Conservation (phyloP, 2,113 vertebrate genomes). For the Mus pahari region DNA sequence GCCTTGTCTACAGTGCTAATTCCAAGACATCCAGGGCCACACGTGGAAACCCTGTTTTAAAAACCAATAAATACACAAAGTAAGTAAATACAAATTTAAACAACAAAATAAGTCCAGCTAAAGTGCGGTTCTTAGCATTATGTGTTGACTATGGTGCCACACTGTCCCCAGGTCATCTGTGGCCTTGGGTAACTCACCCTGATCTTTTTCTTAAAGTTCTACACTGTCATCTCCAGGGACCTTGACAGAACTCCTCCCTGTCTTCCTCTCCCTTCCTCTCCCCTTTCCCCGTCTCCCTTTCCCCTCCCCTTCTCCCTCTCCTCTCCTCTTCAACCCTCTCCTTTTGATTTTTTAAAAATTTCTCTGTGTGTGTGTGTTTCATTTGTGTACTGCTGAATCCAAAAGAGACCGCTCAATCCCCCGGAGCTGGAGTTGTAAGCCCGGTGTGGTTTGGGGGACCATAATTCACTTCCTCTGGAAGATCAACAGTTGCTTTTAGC, state of each 20-base stretch:
- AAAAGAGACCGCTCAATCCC: not conserved
- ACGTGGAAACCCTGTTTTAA: not conserved
- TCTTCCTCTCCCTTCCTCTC: not conserved
- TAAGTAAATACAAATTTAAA: not conserved
- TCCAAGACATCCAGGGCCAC: not conserved
- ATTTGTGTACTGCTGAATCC: too few species aligned
- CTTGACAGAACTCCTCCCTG: not conserved
- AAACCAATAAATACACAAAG: not conserved
- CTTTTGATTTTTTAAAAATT: too few species aligned
- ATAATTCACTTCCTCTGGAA: not conserved
- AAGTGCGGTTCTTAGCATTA: not conserved
- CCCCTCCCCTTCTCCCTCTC: accelerated
- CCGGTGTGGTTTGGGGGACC: not conserved
- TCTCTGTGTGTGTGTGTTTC: too few species aligned
- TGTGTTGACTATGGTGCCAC: not conserved
- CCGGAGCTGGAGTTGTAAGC: not conserved
- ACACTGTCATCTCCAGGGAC: not conserved
- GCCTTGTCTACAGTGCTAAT: not conserved
- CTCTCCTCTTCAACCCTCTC: not conserved
- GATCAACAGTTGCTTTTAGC: not conserved
- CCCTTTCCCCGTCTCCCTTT: too few species aligned
- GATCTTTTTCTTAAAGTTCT: not conserved
- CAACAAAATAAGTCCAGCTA: not conserved
- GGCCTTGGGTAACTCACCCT: not conserved
- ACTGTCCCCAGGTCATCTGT: not conserved